Evolutionary conservation across 2,797 vertebrate genomes (phyloP).

Genomic region (Tachyglossus aculeatus): DNA sequence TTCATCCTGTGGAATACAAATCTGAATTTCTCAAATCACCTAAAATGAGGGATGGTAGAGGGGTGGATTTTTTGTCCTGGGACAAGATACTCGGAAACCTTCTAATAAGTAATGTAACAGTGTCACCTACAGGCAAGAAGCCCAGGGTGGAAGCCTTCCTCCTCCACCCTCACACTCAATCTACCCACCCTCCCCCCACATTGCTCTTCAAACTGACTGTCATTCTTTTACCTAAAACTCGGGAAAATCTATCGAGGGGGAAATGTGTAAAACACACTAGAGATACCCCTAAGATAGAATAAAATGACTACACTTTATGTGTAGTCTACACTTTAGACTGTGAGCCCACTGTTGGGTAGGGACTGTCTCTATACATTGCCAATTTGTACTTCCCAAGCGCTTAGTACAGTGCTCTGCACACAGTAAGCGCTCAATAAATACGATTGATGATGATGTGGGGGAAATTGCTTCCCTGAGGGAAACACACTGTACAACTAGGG

Average conservation of each 20-base stretch:
- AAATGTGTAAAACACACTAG: slow-evolving; percentile 48
- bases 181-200: no score
- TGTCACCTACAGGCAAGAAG: slow-evolving; percentile 77
- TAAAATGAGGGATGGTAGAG: slow-evolving; percentile 2
- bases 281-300: slow-evolving; percentile 43
- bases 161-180: background rate
- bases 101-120: slow-evolving; percentile 72
- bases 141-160: slow-evolving; percentile 20
- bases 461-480: slow-evolving; percentile 29
- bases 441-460: no score
- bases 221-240: slow-evolving; percentile 37
- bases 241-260: slow-evolving; percentile 33
- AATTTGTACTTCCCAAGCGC: no score
- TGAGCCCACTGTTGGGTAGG: no score
- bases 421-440: no score
- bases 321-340: no score
- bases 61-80: slow-evolving; percentile 55
- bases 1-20: background rate
- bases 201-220: slow-evolving; percentile 2
- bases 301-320: slow-evolving; percentile 36
- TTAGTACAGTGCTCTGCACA: no score
- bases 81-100: slow-evolving; percentile 57
- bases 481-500: slow-evolving; percentile 23
- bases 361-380: no score
- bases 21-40: slow-evolving; percentile 26